phyloP scores from a whole-genome alignment of 2,113 vertebrate genomes.

The Heptranchias perlo region DNA sequence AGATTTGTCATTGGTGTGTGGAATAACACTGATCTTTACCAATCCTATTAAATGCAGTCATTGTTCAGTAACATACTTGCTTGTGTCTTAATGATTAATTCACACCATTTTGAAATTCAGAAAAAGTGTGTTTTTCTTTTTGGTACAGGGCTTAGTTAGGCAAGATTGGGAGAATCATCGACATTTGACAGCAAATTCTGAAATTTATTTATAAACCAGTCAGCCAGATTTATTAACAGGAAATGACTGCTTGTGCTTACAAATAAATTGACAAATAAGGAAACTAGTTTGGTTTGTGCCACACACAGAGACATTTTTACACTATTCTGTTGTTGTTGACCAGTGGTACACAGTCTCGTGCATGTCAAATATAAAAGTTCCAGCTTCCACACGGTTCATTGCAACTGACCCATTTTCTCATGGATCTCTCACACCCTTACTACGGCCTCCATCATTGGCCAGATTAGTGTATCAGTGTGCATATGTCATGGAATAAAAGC shows the following conservation, averaged over 20 bases:
- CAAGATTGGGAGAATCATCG: not conserved
- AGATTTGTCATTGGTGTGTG: not conserved
- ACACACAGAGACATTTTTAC: not conserved
- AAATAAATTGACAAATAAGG: not conserved
- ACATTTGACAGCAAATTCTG: not conserved
- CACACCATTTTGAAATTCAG: not conserved
- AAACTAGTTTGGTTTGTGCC: not conserved
- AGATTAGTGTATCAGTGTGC: not conserved
- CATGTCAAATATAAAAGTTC: not conserved
- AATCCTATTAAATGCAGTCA: not conserved
- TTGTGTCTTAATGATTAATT: not conserved
- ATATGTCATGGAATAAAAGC: not conserved
- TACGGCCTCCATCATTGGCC: not conserved
- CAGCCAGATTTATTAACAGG: not conserved
- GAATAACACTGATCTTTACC: not conserved
- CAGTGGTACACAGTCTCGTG: too few species aligned
- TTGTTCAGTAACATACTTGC: not conserved
- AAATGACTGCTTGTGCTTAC: not conserved
- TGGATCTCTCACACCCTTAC: not conserved
- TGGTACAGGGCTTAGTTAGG: not conserved
- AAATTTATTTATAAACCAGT: not conserved
- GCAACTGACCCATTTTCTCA: not conserved
- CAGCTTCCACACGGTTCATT: not conserved
- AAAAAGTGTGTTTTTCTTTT: not conserved
- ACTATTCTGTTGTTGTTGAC: not conserved